Evolutionary conservation across 2,113 vertebrate species (phyloP), one percentile per base, ranked within the genome.

Genomic region (Monopterus albus): DNA sequence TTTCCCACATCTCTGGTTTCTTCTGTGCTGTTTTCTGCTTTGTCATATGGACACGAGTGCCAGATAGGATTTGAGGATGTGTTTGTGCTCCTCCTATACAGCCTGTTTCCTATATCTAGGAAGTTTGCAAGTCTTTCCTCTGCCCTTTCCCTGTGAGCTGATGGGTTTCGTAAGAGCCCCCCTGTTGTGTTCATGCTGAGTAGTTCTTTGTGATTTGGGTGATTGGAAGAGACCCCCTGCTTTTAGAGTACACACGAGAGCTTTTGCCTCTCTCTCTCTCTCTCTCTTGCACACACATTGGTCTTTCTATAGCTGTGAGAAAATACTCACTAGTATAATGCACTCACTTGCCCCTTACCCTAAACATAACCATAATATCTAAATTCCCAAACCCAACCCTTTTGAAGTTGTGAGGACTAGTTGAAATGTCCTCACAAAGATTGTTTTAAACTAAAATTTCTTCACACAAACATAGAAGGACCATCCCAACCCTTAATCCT

Each of bases 201-300:
- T 67, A 77, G 81, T 71, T 63, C 87, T 92, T 92, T 92, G 90
- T 94, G 73, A 89, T 82, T 78, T 40, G 56, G 66, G 70, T 62
- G 75, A 89, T 57, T 72, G 78, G 84, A 88, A 74, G 83, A 88
- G 85, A 79, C 79, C 83, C 77, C 79, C 81, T 78, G 74, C 71
- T 70, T 69, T 75, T 67, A 74, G 72, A 87, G 85, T 70, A 85
- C 80, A 84, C 77, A 82, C 72, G 79, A 21, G 23, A 56, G 65
- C 57, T 11, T 51, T 31, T n/a, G n/a, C n/a, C 53, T 69, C 59
- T 6, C 67, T 25, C 53, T 47, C 28, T 45, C 36, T 59, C 43
- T 11, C 6, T 2, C 9, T 13, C 23, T 21, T 25, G 14, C 21
- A 5, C 60, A 15, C 58, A 33, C 42, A 28, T n/a, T n/a, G n/a